Conservation (phyloP, 2,113 vertebrate species). For the Sylvietta virens region DNA sequence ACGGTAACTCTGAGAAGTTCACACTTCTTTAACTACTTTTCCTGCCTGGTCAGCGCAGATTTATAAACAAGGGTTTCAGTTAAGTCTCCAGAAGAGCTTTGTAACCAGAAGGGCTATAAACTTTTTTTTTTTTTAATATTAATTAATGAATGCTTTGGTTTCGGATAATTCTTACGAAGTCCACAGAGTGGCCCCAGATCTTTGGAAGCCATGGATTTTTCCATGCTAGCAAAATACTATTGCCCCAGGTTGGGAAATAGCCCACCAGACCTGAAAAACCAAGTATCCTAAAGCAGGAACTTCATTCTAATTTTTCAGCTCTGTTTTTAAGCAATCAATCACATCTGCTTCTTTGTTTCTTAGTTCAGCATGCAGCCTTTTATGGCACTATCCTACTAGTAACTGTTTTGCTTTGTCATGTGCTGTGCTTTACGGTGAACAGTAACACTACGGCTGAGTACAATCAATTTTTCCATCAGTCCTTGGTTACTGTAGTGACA, state of each 20-base stretch:
- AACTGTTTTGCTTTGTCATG: slow-evolving; percentile 72
- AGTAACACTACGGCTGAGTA: slow-evolving; percentile 77
- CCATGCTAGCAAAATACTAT: slow-evolving; percentile 44
- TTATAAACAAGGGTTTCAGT: slow-evolving; percentile 42
- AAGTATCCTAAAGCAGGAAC: slow-evolving; percentile 67
- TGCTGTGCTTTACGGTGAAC: slow-evolving; percentile 74
- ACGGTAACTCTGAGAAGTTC: slow-evolving; percentile 43
- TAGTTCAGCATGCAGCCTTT: slow-evolving; percentile 78
- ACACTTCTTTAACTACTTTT: slow-evolving; percentile 43
- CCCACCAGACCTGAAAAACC: slow-evolving; percentile 51
- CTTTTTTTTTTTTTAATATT: neutral
- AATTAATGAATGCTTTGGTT: slow-evolving; percentile 14
- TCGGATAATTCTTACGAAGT: slow-evolving; percentile 49
- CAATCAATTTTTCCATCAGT: slow-evolving; percentile 74
- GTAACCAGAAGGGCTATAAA: slow-evolving; percentile 69
- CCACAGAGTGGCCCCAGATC: slow-evolving; percentile 60
- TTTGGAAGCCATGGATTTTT: slow-evolving; percentile 26
- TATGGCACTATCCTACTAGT: slow-evolving; percentile 71
- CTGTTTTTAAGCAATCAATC: slow-evolving; percentile 70
- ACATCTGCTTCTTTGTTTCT: slow-evolving; percentile 75
- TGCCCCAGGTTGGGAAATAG: slow-evolving; percentile 52
- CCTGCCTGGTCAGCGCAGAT: slow-evolving; percentile 60
- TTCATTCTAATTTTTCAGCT: slow-evolving; percentile 68
- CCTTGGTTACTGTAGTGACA: slow-evolving; percentile 73
- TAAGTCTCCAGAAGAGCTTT: slow-evolving; percentile 49